A percentile compares a stretch with the other conserved stretches of the same genome.
Evolutionary conservation across 2,797 vertebrate genomes (phyloP).

Genomic region (Champsocephalus esox): DNA sequence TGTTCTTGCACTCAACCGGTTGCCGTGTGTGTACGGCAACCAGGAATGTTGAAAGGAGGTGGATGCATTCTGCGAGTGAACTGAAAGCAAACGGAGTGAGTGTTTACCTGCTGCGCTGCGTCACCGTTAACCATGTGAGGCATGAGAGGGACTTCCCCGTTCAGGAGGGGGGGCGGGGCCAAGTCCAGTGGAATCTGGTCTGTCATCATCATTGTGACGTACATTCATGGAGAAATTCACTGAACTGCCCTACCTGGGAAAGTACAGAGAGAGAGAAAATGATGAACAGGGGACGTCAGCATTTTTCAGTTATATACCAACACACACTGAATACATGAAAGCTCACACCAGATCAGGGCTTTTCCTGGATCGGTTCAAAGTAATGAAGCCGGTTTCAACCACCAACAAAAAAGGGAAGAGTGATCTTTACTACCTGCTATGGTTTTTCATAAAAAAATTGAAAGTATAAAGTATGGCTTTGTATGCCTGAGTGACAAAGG

Average conservation of each 20-base stretch:
- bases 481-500: neutral
- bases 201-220: slow-evolving; percentile 99
- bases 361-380: neutral
- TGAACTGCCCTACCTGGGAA: slow-evolving; percentile 90
- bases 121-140: slow-evolving; percentile 96
- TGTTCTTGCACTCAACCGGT: slow-evolving; percentile 1
- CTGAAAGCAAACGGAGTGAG: neutral
- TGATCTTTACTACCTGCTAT: neutral
- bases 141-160: slow-evolving; percentile 96
- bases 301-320: neutral
- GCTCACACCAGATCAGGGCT: neutral
- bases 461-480: neutral
- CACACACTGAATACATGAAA: neutral
- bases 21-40: neutral
- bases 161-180: slow-evolving; percentile 93
- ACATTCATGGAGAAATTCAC: slow-evolving; percentile 99
- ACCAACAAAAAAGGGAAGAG: neutral
- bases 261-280: slow-evolving; percentile 60
- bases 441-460: neutral
- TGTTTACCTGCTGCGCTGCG: slow-evolving; percentile 92
- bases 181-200: slow-evolving; percentile 99
- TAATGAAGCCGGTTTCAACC: neutral
- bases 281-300: slow-evolving; percentile 1
- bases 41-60: slow-evolving; percentile 14
- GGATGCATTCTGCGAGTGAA: neutral